Percentiles rank a stretch among this genome's conserved stretches.
phyloP scores from a whole-genome alignment of 2,113 vertebrate genomes.

The Percina caprodes region DNA sequence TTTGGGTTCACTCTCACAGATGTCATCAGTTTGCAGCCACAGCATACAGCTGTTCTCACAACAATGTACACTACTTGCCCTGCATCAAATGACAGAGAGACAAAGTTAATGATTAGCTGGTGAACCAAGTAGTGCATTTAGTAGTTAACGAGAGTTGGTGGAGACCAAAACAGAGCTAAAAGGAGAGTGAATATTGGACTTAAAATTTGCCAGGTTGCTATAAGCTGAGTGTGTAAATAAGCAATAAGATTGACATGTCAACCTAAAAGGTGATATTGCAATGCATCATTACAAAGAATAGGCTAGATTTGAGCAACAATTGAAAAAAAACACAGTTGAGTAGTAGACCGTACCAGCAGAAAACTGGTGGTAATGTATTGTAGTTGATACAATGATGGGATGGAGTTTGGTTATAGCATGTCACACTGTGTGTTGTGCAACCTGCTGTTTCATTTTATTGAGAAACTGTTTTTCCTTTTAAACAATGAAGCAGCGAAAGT shows the following conservation, averaged over 20 bases:
- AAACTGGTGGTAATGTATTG: neutral
- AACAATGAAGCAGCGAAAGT: neutral
- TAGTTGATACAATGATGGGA: neutral
- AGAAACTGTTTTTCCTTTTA: neutral
- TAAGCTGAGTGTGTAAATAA: neutral
- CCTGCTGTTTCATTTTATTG: slow-evolving; percentile 22
- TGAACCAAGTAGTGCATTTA: neutral
- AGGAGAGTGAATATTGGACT: neutral
- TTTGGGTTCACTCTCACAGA: too few relatives aligned
- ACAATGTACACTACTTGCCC: neutral
- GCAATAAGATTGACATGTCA: neutral
- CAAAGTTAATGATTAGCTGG: neutral
- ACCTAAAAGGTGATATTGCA: neutral
- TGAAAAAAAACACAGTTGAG: neutral
- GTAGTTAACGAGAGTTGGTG: neutral
- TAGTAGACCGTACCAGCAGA: neutral
- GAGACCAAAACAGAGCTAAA: slow-evolving; percentile 1
- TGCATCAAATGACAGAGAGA: neutral
- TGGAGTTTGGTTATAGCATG: neutral
- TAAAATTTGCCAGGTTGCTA: neutral
- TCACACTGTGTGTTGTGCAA: slow-evolving; percentile 2
- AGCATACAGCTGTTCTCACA: neutral
- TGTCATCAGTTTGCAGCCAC: neutral
- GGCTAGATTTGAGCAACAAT: neutral
- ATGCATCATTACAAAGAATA: neutral